Evolutionary conservation across 23 tunicate genomes (phyloP), one percentile per base, ranked within the genome.

Genomic region (Oikopleura vanhoeffeni): DNA sequence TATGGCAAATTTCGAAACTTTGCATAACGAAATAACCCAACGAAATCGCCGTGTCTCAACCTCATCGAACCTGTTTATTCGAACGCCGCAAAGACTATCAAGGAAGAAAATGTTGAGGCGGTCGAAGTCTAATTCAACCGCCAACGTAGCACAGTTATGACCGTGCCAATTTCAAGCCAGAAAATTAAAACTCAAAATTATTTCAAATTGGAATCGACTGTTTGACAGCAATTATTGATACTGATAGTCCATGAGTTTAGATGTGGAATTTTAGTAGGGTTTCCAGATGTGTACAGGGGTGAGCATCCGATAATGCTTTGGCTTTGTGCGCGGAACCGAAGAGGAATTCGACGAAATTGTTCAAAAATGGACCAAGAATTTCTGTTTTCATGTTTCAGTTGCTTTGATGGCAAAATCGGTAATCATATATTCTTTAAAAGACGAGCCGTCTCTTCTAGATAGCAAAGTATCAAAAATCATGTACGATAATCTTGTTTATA

Each of bases 191-290:
- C n/a, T n/a, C 79, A 24, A 71, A 71, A 32, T 18, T 71, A 2
- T 71, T 71, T 30, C 79, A 71, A 71, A 71, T 71, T 38, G 79
- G 79, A 28, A 71, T 71, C 38, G 79, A 71, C 38, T 2, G 79
- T 18, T 71, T 71, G 32, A 71, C 79, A n/a, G n/a, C n/a, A 18
- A 30, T 71, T 38, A 71, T 71, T 38, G 79, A 71, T 32, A 71
- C 79, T 2, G 79, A 71, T 32, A 38, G 79, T 30, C 79, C 79
- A 2, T 33, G 79, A 2, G 79, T 71, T 18, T 2, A 18, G 27
- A 38, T 18, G 27, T 33, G 27, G 36, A 71, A 71, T 33, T 71
- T 71, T 38, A 71, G 34, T 2, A 33, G 79, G 34, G 79, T 71
- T 33, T 71, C 79, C 35, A 28, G 79, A 28, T 71, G 79, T 32